These are phyloP conservation scores for Python bivittatus DNA, from an alignment of 2,113 vertebrate species.

Conservation along the genomic window DNA sequence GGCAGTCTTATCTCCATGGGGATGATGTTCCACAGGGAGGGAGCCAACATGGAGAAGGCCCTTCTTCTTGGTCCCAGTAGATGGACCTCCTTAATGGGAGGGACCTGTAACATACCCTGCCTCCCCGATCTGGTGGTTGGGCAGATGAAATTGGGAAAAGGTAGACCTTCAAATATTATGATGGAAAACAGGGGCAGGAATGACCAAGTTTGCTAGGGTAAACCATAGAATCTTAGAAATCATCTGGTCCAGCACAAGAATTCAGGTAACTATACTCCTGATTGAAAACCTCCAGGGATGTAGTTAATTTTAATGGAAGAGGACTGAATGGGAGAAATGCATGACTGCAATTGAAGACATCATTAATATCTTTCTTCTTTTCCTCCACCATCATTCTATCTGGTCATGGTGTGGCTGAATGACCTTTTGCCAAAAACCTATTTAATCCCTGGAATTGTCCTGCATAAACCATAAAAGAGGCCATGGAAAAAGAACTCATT, in stretches of 20 bases:
- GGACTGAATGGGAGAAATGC: not conserved
- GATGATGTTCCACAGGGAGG: no score
- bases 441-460: not conserved
- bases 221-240: not conserved
- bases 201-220: not conserved
- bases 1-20: no score
- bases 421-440: not conserved
- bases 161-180: not conserved
- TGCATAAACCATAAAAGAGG: not conserved
- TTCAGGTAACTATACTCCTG: not conserved
- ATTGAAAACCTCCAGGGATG: not conserved
- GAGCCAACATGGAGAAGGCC: no score
- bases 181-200: not conserved
- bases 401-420: not conserved
- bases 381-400: not conserved
- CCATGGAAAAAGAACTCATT: not conserved
- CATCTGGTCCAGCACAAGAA: not conserved
- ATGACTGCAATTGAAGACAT: not conserved
- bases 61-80: no score
- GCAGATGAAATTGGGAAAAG: no score
- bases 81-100: no score
- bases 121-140: no score
- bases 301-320: not conserved
- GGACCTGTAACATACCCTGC: no score
- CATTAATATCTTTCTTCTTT: not conserved